Evolutionary conservation across 2,888 invertebrate species (phyloP), one percentile per base, ranked within the genome.

Genomic region (Drosophila differens): DNA sequence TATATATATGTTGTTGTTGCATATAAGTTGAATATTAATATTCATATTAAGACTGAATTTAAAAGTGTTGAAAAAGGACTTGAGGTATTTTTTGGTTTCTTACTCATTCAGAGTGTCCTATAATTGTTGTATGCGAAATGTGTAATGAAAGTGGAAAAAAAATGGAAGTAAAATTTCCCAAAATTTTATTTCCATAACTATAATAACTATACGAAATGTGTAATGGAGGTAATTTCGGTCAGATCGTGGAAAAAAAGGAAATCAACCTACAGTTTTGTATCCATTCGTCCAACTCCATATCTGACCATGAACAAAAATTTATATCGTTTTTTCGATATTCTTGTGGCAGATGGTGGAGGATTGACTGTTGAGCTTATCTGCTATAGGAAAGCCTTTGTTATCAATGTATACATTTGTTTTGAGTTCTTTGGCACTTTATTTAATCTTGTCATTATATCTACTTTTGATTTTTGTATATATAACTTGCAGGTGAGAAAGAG

Each of bases 401-500:
- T 28, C 28, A 35, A n/a, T 55, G 19, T 39, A 55, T 7, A 22
- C 22, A 47, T 4, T 32, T 39, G 55, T 12, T 25, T 62, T 53
- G 4, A 32, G 32, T 54, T 39, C 3, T 30, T 22, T 28, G 10
- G n/a, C 9, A 52, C 28, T 6, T 16, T 1, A 28, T 22, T 14
- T n/a, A 54, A 12, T 32, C 32, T 12, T n/a, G 2, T 22, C 25
- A 12, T 25, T 47, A 28, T 10, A 5, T 9, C 4, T 30, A n/a
- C 7, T 6, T 22, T 1, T 28, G 12, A 28, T 32, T 9, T 19
- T 6, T 25, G 0, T 25, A 16, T 47, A 4, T 16, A 16, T 47
- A 16, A 12, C n/a, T 61, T 85, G 1, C 72, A 89, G 85, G 51
- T 63, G 53, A 76, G 62, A 58, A 41, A 47, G 16, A 47, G 30